phyloP scores from a whole-genome alignment of 2,797 vertebrate genomes.

The Antrozous pallidus region DNA sequence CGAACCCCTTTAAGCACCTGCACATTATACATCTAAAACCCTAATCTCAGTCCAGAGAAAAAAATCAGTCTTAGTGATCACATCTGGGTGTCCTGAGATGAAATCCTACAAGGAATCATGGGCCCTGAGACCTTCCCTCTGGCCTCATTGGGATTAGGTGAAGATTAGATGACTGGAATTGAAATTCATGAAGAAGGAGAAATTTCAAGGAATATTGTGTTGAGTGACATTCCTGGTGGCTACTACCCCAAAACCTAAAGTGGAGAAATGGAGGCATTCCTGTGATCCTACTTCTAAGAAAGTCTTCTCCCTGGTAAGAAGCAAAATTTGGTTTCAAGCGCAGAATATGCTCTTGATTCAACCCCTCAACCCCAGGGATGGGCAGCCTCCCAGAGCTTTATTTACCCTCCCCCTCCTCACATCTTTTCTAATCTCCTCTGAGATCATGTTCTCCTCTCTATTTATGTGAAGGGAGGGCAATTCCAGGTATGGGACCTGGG shows the following conservation, averaged over 20 bases:
- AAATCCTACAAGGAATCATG: not conserved
- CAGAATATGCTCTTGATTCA: not conserved
- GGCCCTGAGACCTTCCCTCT: not conserved
- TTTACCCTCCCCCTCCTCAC: too few relatives aligned
- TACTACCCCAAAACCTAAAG: not conserved
- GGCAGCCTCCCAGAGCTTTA: too few relatives aligned
- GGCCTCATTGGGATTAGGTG: not conserved
- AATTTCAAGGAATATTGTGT: not conserved
- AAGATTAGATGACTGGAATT: not conserved
- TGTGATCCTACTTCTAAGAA: not conserved
- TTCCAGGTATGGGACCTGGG: not conserved
- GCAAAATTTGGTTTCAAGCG: not conserved
- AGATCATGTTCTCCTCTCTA: not conserved
- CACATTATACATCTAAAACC: not conserved
- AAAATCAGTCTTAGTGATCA: not conserved
- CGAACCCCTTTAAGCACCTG: not conserved
- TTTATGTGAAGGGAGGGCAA: not conserved
- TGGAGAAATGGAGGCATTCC: not conserved
- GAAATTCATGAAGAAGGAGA: not conserved
- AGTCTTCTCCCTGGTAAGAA: not conserved
- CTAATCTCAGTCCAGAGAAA: not conserved
- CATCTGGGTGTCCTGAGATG: not conserved
- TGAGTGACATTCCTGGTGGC: too few relatives aligned
- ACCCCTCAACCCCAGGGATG: accelerated
- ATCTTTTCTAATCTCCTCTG: not conserved